These are phyloP conservation scores for Scaptomyza parva DNA, from an alignment of 2,888 invertebrate species.

Conservation along the genomic window DNA sequence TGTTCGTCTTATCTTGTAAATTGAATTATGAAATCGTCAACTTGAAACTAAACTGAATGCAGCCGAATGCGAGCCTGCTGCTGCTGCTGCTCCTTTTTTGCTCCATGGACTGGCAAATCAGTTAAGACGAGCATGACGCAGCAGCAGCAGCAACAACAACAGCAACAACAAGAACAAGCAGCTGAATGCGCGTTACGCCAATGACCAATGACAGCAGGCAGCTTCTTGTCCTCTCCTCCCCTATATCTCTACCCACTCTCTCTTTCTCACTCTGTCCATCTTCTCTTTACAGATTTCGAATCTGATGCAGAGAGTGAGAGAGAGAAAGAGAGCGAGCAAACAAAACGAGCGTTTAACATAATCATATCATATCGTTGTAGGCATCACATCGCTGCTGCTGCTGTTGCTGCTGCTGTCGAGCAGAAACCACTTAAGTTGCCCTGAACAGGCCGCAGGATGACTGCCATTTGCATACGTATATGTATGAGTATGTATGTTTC, in stretches of 20 bases:
- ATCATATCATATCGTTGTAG: constrained; percentile 79
- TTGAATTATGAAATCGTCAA: constrained; percentile 84
- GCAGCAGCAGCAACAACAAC: constrained; percentile 28
- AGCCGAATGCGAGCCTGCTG: constrained; percentile 34
- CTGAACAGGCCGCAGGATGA: constrained; percentile 64
- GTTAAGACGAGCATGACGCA: constrained; percentile 78
- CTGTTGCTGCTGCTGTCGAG: constrained; percentile 43
- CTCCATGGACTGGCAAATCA: constrained; percentile 74
- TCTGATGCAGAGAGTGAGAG: constrained; percentile 41
- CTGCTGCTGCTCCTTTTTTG: constrained; percentile 73
- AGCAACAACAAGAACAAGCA: constrained; percentile 37
- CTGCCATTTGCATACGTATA: constrained; percentile 78
- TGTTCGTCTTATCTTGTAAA: constrained; percentile 81
- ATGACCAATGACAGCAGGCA: constrained; percentile 71
- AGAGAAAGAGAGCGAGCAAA: constrained; percentile 65
- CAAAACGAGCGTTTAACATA: constrained; percentile 82
- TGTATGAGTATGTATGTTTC: background rate
- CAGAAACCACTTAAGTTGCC: constrained; percentile 77
- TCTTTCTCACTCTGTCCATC: constrained; percentile 2
- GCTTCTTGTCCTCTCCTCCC: constrained; percentile 41
- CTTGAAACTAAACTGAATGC: constrained; percentile 79
- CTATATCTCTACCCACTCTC: background rate
- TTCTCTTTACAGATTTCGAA: constrained; percentile 24
- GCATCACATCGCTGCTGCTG: constrained; percentile 70
- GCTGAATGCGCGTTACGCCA: constrained; percentile 73